phyloP scores from a whole-genome alignment of 1,140 invertebrate species.

The Drosophila ohnishii region DNA sequence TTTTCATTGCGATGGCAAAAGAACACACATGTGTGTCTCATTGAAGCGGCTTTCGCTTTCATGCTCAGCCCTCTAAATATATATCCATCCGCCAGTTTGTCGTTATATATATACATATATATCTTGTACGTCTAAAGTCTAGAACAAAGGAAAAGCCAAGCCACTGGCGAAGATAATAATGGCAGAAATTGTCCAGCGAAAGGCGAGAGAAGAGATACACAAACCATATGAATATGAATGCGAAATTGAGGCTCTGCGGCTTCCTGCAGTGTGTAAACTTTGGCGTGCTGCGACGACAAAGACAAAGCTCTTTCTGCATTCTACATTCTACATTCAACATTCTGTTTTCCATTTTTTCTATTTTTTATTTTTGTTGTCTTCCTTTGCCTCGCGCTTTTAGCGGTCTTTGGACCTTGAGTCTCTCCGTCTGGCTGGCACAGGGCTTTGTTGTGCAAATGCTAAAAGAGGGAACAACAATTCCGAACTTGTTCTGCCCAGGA shows the following conservation, averaged over 20 bases:
- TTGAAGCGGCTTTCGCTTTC: slow-evolving; percentile 65
- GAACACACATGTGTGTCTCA: slow-evolving; percentile 19
- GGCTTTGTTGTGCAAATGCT: slow-evolving; percentile 39
- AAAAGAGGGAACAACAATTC: slow-evolving; percentile 14
- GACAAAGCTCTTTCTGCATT: slow-evolving; percentile 32
- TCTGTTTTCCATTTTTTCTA: slow-evolving; percentile 19
- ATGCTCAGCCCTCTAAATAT: slow-evolving; percentile 36
- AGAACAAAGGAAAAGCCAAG: slow-evolving; percentile 41
- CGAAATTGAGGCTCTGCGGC: slow-evolving; percentile 40
- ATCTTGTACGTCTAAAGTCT: slow-evolving; percentile 11
- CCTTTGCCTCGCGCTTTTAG: slow-evolving; percentile 24
- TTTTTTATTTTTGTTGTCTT: slow-evolving; percentile 5
- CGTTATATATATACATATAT: not conserved
- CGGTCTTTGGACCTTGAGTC: slow-evolving; percentile 63
- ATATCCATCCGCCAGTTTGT: slow-evolving; percentile 9
- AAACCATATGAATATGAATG: slow-evolving; percentile 23
- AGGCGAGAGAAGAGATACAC: slow-evolving; percentile 43
- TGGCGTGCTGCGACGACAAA: slow-evolving; percentile 29
- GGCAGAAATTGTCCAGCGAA: slow-evolving; percentile 49
- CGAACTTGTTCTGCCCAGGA: slow-evolving; percentile 48
- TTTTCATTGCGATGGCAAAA: slow-evolving; percentile 6
- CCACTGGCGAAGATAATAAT: slow-evolving; percentile 43
- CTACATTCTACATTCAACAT: not conserved
- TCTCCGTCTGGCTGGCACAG: not conserved
- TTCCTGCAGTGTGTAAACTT: slow-evolving; percentile 48